Evolutionary conservation across 1,140 invertebrate genomes (phyloP).

Genomic region (Copidosoma floridanum): DNA sequence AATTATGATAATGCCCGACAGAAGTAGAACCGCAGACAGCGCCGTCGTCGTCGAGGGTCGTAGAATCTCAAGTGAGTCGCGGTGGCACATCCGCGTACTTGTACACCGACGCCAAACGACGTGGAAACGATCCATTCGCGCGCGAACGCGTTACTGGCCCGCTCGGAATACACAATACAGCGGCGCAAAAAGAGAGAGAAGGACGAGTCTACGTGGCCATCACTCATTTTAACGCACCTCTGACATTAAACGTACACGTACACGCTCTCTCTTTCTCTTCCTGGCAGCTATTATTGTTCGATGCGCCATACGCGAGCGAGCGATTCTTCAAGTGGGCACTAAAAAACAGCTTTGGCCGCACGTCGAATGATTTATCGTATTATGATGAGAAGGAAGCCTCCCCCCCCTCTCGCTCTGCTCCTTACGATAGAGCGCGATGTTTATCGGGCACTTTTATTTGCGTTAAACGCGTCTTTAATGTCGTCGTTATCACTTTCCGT

Average conservation of each 20-base stretch:
- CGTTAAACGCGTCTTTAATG: background rate
- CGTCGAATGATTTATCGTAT: slow-evolving; percentile 5
- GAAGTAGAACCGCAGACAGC: slow-evolving; percentile 3
- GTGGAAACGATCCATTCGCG: slow-evolving; percentile 23
- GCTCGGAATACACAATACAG: background rate
- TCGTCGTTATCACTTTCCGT: background rate
- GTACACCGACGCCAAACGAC: slow-evolving; percentile 9
- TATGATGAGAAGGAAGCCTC: background rate
- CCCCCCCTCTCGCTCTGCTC: no score
- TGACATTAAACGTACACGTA: no score
- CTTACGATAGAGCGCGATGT: background rate
- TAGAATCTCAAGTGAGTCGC: slow-evolving; percentile 22
- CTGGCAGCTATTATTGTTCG: slow-evolving; percentile 1
- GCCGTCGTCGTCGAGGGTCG: slow-evolving; percentile 9
- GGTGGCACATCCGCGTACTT: background rate
- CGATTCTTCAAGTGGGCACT: background rate
- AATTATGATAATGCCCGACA: slow-evolving; percentile 20
- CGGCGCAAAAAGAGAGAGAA: no score
- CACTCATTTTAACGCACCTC: slow-evolving; percentile 16
- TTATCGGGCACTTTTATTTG: slow-evolving; percentile 1
- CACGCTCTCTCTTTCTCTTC: slow-evolving; percentile 7
- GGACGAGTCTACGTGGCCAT: no score
- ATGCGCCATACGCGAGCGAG: no score
- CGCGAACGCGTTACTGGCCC: background rate
- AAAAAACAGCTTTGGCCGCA: no score